Evolutionary conservation across 2,797 vertebrate genomes (phyloP).

Genomic region (Coreius guichenoti): DNA sequence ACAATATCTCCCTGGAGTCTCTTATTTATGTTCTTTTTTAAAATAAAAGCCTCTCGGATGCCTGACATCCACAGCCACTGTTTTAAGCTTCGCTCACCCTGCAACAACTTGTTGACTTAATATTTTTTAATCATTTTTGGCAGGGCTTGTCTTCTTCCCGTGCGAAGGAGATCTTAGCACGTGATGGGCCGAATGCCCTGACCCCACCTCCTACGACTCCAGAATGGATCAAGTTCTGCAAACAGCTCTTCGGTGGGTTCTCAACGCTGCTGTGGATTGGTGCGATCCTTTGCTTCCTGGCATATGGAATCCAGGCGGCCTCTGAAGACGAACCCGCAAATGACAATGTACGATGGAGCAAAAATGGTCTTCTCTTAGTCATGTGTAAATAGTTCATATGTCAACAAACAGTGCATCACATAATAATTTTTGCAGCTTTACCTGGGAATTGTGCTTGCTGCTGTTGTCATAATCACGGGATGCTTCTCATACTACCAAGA

Average conservation of each 20-base stretch:
- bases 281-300: conserved; percentile 92
- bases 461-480: conserved; percentile 90
- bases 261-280: conserved; percentile 96
- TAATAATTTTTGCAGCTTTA: conserved; percentile 78
- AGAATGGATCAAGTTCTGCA: conserved; percentile 97
- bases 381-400: not conserved
- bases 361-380: not conserved
- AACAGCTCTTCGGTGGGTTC: conserved; percentile 95
- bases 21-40: not conserved
- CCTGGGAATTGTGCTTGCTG: conserved; percentile 85
- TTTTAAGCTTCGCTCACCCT: not conserved
- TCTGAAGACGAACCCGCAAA: conserved; percentile 84
- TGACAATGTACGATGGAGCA: conserved; percentile 83
- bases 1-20: not conserved
- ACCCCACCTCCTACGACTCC: conserved; percentile 95
- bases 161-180: conserved; percentile 89
- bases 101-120: not conserved
- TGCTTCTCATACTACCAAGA: conserved; percentile 94
- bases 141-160: conserved; percentile 86
- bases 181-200: conserved; percentile 92
- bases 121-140: not conserved
- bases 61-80: not conserved
- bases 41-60: not conserved
- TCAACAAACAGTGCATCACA: conserved; percentile 1
- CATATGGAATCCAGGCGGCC: conserved; percentile 85